phyloP scores from a whole-genome alignment of 2,888 invertebrate species.

The Rhagonycha lutea region DNA sequence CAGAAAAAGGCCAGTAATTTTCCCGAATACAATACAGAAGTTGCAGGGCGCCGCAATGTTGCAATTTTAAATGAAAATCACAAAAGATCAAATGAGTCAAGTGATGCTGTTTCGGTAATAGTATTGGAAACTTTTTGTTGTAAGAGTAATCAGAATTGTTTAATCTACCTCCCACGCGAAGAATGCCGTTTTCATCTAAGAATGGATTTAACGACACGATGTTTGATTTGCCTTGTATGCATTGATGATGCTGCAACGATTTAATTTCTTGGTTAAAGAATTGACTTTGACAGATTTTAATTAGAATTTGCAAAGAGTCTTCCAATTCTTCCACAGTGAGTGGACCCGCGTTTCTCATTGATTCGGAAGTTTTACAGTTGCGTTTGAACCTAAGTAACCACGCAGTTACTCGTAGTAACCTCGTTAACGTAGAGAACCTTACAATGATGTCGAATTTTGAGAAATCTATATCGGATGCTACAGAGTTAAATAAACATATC shows the following conservation, averaged over 20 bases:
- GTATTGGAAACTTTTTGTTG: not conserved
- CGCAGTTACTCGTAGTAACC: not conserved
- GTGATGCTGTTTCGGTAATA: not conserved
- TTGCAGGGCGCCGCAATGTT: not conserved
- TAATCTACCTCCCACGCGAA: not conserved
- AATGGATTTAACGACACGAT: not conserved
- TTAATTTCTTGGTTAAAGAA: not conserved
- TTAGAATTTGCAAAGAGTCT: not conserved
- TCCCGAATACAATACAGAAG: not conserved
- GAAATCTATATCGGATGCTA: too few species aligned
- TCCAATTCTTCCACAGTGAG: not conserved
- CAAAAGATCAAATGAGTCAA: not conserved
- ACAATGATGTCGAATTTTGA: not conserved
- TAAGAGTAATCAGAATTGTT: not conserved
- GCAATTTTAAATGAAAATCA: not conserved
- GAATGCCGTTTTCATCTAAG: not conserved
- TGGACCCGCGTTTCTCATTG: not conserved
- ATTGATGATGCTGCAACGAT: not conserved
- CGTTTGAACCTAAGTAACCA: conserved; percentile 3
- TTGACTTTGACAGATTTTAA: not conserved
- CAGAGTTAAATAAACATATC: too few species aligned
- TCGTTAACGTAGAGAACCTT: not conserved
- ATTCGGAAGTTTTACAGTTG: not conserved
- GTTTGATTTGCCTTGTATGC: not conserved
- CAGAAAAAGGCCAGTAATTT: conserved; percentile 9